These are phyloP conservation scores for Ctena decussata DNA, from an alignment of 2,888 invertebrate species.

Conservation along the genomic window DNA sequence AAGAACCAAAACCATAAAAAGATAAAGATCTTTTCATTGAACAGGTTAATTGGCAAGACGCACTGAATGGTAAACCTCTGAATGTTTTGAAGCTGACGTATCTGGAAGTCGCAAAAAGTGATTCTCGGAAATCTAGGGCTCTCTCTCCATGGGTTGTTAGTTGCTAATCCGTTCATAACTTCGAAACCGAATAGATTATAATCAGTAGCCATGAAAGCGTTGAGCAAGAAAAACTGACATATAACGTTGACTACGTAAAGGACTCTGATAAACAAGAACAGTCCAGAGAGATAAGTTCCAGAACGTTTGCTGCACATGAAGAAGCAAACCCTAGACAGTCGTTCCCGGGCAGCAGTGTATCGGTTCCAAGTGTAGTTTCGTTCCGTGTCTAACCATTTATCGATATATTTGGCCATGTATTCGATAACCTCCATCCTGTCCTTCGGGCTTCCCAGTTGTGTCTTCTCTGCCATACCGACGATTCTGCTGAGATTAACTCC, in stretches of 20 bases:
- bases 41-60: constrained; percentile 82
- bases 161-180: constrained; percentile 72
- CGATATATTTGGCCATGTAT: constrained; percentile 76
- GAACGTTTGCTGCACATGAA: constrained; percentile 81
- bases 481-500: constrained; percentile 81
- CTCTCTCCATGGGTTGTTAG: constrained; percentile 71
- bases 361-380: constrained; percentile 78
- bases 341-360: constrained; percentile 73
- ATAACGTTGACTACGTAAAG: constrained; percentile 83
- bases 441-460: constrained; percentile 74
- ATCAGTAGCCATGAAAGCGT: constrained; percentile 81
- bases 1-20: constrained; percentile 83
- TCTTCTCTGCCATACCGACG: constrained; percentile 78
- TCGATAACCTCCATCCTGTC: constrained; percentile 74
- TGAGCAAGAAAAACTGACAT: constrained; percentile 84
- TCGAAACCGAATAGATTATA: constrained; percentile 82
- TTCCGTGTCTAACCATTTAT: constrained; percentile 79
- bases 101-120: constrained; percentile 81
- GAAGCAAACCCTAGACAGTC: constrained; percentile 74
- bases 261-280: constrained; percentile 82
- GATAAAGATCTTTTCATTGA: constrained; percentile 83
- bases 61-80: constrained; percentile 81
- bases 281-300: constrained; percentile 81
- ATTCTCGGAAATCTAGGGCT: constrained; percentile 77
- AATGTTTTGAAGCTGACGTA: constrained; percentile 80